These are phyloP conservation scores for Neodiprion fabricii DNA, from an alignment of 1,140 invertebrate genomes.

Conservation along the genomic window DNA sequence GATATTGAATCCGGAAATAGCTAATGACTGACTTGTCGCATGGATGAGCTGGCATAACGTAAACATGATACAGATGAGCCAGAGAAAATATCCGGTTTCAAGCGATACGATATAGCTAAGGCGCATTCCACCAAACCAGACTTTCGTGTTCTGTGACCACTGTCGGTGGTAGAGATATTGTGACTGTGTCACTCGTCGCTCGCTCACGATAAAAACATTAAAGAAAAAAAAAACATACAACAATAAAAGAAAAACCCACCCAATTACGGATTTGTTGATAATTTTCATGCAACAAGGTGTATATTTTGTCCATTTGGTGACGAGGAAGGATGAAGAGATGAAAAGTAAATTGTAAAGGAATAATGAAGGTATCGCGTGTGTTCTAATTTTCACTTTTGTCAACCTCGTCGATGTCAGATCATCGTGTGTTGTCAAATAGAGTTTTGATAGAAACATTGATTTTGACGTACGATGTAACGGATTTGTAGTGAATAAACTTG, in stretches of 20 bases:
- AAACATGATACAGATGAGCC: not conserved
- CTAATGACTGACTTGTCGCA: not conserved
- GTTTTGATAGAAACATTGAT: not conserved
- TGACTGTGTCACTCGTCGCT: not conserved
- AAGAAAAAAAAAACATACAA: not conserved
- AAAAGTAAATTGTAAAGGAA: too few relatives aligned
- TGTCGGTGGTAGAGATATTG: conserved; percentile 28
- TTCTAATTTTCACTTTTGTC: not conserved
- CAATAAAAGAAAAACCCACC: not conserved
- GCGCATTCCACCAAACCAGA: conserved; percentile 26
- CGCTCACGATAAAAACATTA: not conserved
- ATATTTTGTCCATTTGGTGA: too few relatives aligned
- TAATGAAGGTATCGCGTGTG: not conserved
- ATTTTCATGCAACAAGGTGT: too few relatives aligned
- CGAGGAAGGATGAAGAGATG: too few relatives aligned
- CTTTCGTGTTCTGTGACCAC: conserved; percentile 44
- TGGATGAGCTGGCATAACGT: not conserved
- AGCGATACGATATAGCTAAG: not conserved
- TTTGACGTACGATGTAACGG: not conserved
- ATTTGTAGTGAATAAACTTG: not conserved
- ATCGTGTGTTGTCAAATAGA: not conserved
- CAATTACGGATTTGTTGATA: too few relatives aligned
- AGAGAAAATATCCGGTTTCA: conserved; percentile 6
- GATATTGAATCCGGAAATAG: conserved; percentile 19
- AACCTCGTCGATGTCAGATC: not conserved